Evolutionary conservation across 2,113 vertebrate genomes (phyloP).

Genomic region (Ochotona curzoniae): DNA sequence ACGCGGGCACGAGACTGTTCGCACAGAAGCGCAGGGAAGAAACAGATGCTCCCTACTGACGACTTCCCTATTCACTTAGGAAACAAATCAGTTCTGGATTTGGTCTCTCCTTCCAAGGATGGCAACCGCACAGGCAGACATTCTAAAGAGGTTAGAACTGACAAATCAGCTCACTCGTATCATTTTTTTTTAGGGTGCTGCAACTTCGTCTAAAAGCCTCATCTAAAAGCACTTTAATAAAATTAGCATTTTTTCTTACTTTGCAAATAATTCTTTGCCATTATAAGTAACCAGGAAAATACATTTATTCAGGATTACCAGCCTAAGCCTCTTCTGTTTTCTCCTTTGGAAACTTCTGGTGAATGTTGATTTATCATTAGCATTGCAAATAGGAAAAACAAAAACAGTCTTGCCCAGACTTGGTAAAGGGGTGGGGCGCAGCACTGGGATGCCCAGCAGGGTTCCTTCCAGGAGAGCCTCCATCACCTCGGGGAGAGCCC

Average conservation of each 20-base stretch:
- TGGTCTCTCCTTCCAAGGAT: constrained; percentile 54
- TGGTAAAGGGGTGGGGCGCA: not conserved
- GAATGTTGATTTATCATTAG: constrained; percentile 64
- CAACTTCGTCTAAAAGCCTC: constrained; percentile 52
- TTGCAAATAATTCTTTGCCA: constrained; percentile 49
- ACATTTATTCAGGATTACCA: constrained; percentile 50
- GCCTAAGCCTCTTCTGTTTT: constrained; percentile 51
- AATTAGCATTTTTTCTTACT: constrained; percentile 66
- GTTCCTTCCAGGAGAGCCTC: constrained; percentile 16
- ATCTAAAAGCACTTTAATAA: constrained; percentile 59
- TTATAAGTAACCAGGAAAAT: constrained; percentile 68
- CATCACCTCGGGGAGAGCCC: not conserved
- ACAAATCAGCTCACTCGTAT: constrained; percentile 63
- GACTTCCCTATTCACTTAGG: constrained; percentile 83
- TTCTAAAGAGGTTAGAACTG: constrained; percentile 73
- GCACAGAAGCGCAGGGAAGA: constrained; percentile 79
- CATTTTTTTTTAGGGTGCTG: constrained; percentile 67
- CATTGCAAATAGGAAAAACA: constrained; percentile 53
- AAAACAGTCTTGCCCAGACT: not conserved
- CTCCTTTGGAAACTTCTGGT: constrained; percentile 32
- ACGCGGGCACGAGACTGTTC: constrained; percentile 75
- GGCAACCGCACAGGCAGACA: constrained; percentile 65
- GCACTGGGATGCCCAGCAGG: not conserved
- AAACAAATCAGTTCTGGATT: constrained; percentile 82
- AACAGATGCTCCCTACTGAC: constrained; percentile 86